Evolutionary conservation across 2,888 invertebrate genomes (phyloP), one percentile per base, ranked within the genome.

Genomic region (Punctoribates punctum): DNA sequence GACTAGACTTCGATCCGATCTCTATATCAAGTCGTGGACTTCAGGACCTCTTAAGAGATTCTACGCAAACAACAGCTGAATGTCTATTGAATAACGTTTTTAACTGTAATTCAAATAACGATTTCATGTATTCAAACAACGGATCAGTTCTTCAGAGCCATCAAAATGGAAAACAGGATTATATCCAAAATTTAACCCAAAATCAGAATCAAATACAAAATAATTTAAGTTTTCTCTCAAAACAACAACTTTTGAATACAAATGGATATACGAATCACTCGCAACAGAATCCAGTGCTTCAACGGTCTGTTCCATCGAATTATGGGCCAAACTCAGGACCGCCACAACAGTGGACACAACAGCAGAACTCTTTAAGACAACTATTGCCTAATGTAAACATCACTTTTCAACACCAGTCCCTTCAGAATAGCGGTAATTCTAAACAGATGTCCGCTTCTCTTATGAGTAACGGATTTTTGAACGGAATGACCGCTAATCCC

Each of bases 321-420:
- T 72, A 74, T 25, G n/a, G 17, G 13, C 27, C 3, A 65, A 74
- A 20, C 60, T 34, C 34, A 5, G 34, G 34, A 8, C 34, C 34
- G 3, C 34, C 34, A 8, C 34, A 34, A 34, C 62, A 65, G 27
- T 75, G 67, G 67, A 86, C 9, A 62, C 34, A 29, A n/a, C 65
- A 87, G 86, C 85, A 85, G 79, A 85, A 85, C 78, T 83, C 84
- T 60, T 80, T 86, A 67, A 81, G 84, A 74, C 84, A 84, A 51
- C 81, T 86, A 78, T 82, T 86, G 78, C 85, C 85, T 57, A 83
- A 84, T 81, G 83, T 85, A 75, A 85, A 85, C 80, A 84, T 85
- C 75, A 84, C 84, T 79, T 85, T 85, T 80, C 84, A 81, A 73
- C 77, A 74, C 25, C 48, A 48, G 17, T n/a, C n/a, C 67, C 51